Percentiles rank a stretch among this genome's conserved stretches.
phyloP scores from a whole-genome alignment of 2,797 vertebrate genomes.

The Leuciscus waleckii region DNA sequence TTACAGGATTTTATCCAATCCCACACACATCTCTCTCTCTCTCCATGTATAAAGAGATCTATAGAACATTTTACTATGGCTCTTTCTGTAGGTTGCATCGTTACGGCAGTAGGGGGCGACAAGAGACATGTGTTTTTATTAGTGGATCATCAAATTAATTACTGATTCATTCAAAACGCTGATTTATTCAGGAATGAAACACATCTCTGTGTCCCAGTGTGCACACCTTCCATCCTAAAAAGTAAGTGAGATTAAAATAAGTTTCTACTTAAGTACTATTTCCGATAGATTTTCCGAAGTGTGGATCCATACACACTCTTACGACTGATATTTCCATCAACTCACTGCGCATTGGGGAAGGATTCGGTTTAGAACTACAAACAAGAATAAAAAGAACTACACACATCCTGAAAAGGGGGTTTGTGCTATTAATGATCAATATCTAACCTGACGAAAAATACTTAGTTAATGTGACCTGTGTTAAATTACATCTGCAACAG shows the following conservation, averaged over 20 bases:
- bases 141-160: not conserved
- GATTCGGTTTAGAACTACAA: not conserved
- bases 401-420: not conserved
- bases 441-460: not conserved
- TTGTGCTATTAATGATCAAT: not conserved
- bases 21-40: not conserved
- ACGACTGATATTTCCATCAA: not conserved
- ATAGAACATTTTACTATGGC: not conserved
- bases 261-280: not conserved
- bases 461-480: not conserved
- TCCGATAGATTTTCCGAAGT: not conserved
- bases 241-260: not conserved
- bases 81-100: not conserved
- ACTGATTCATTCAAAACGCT: not conserved
- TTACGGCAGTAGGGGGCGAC: not conserved
- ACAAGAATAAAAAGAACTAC: not conserved
- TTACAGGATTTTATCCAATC: constrained; percentile 70
- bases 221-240: not conserved
- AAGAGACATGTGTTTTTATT: not conserved
- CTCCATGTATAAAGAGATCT: not conserved
- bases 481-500: no score
- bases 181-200: not conserved
- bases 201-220: not conserved
- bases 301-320: not conserved
- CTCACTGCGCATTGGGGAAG: not conserved